phyloP scores from a whole-genome alignment of 2,113 vertebrate genomes.

The Caloenas nicobarica region DNA sequence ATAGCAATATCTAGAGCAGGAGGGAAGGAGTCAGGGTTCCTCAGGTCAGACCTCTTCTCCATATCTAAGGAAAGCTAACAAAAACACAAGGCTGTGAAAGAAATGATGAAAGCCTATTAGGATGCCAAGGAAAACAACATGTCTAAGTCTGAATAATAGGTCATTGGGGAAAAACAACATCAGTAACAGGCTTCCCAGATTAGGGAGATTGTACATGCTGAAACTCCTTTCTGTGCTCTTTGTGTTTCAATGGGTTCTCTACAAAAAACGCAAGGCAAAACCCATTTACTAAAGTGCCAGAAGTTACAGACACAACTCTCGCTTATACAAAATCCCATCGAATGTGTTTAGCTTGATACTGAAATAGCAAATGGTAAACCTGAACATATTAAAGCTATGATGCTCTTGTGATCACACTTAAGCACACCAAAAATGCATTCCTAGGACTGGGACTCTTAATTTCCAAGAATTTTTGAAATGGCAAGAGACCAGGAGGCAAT shows the following conservation, averaged over 20 bases:
- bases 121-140: constrained; percentile 5
- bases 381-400: not conserved
- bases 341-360: not conserved
- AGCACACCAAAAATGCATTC: not conserved
- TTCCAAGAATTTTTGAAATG: not conserved
- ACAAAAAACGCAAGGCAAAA: not conserved
- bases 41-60: not conserved
- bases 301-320: not conserved
- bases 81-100: constrained; percentile 2
- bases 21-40: not conserved
- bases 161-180: not conserved
- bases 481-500: rapidly evolving
- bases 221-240: not conserved
- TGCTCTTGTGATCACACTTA: not conserved
- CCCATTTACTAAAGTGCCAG: not conserved
- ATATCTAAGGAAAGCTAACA: constrained; percentile 22
- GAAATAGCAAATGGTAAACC: not conserved
- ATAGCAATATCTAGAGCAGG: not conserved
- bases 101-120: not conserved
- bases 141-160: not conserved
- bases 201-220: not conserved
- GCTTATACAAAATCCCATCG: not conserved
- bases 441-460: not conserved
- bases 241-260: not conserved
- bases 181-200: not conserved